phyloP scores from a whole-genome alignment of 2,797 vertebrate genomes.

The Macropus fuliginosus region DNA sequence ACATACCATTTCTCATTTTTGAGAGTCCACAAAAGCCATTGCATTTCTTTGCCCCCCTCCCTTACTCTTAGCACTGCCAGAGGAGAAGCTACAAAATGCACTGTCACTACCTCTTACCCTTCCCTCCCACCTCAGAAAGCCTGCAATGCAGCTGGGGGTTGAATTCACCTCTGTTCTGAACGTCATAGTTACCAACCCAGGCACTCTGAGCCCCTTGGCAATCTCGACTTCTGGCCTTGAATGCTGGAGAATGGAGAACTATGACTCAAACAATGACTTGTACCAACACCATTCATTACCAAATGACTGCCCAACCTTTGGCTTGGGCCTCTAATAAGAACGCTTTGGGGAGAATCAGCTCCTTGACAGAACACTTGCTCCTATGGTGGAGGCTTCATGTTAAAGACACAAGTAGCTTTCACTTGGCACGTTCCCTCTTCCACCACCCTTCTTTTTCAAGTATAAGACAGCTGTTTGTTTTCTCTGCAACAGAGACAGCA shows the following conservation, averaged over 20 bases:
- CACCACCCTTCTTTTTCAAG: neutral
- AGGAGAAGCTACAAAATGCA: neutral
- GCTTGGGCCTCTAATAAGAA: slow-evolving; percentile 21
- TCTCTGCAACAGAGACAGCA: neutral
- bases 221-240: slow-evolving; percentile 26
- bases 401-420: slow-evolving; percentile 42
- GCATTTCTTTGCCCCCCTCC: neutral
- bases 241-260: neutral
- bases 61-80: slow-evolving; percentile 8
- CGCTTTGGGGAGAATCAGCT: slow-evolving; percentile 37
- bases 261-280: slow-evolving; percentile 30
- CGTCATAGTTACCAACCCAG: slow-evolving; percentile 1
- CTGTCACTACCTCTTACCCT: neutral
- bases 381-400: slow-evolving; percentile 44
- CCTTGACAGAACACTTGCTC: slow-evolving; percentile 19
- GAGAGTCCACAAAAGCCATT: neutral
- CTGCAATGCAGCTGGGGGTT: neutral
- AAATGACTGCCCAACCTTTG: slow-evolving; percentile 45
- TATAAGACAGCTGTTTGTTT: neutral
- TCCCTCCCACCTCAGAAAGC: neutral
- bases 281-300: slow-evolving; percentile 37
- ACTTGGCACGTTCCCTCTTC: slow-evolving; percentile 55
- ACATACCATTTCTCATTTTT: neutral
- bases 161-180: slow-evolving; percentile 6
- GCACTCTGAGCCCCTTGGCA: neutral